Conservation (phyloP, 2,113 vertebrate genomes). For the Chunga burmeisteri region DNA sequence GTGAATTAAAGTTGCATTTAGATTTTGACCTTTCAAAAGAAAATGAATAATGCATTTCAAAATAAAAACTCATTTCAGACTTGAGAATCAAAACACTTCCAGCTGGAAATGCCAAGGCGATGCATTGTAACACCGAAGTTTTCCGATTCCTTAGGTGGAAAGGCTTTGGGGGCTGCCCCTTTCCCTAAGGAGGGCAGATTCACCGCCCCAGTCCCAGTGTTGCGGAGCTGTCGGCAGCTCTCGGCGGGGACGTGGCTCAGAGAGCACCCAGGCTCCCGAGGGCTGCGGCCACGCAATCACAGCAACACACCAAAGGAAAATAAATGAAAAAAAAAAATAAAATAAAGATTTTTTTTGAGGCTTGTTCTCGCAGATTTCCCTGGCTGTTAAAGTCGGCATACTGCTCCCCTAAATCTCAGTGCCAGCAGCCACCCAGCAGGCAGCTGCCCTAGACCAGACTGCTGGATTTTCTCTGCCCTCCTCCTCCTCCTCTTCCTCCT, state of each 20-base stretch:
- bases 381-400: neutral
- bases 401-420: neutral
- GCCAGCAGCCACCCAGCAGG: neutral
- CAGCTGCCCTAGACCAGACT: neutral
- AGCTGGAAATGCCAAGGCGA: neutral
- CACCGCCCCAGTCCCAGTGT: neutral
- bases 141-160: neutral
- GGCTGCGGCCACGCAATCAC: neutral
- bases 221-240: neutral
- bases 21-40: neutral
- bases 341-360: neutral
- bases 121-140: rapidly evolving
- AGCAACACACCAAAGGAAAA: neutral
- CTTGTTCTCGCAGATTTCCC: neutral
- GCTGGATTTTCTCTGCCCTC: neutral
- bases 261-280: too few relatives aligned
- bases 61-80: neutral
- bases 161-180: neutral
- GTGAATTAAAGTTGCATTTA: neutral
- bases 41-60: conserved; percentile 23
- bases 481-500: neutral
- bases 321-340: neutral
- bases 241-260: neutral
- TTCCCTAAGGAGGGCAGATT: neutral
- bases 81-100: neutral